Conservation (phyloP, 2,113 vertebrate genomes). For the Triplophysa rosa region DNA sequence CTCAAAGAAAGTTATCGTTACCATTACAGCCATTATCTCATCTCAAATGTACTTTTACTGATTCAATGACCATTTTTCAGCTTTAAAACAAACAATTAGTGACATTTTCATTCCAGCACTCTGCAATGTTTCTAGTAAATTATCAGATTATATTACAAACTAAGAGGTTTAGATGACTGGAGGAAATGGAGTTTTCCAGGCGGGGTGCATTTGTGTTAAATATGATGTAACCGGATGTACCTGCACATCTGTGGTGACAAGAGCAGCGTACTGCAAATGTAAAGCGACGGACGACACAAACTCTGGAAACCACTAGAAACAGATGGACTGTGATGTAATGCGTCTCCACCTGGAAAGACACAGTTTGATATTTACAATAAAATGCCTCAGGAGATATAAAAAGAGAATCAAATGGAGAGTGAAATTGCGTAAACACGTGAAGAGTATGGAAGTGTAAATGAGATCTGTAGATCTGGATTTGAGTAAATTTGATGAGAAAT, state of each 20-base stretch:
- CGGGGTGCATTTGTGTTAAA: background rate
- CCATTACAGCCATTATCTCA: constrained; percentile 7
- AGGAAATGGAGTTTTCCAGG: background rate
- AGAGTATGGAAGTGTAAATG: too few species aligned
- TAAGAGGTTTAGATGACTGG: background rate
- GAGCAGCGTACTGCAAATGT: background rate
- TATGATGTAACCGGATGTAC: constrained; percentile 14
- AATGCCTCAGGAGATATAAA: too few species aligned
- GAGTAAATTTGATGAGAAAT: too few species aligned
- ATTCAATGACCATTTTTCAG: background rate
- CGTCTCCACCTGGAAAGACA: background rate
- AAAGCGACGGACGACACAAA: background rate
- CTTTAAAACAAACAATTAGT: background rate
- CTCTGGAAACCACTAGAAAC: background rate
- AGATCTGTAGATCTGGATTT: too few species aligned
- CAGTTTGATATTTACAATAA: too few species aligned
- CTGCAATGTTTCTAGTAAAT: background rate
- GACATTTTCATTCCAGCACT: background rate
- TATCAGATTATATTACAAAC: background rate
- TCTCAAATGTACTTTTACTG: constrained; percentile 5
- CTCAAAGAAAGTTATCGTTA: constrained; percentile 8
- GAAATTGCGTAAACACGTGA: too few species aligned
- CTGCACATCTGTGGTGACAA: background rate
- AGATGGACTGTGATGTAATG: background rate
- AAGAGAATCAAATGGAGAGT: too few species aligned